Percentiles rank a stretch among this genome's conserved stretches.
Evolutionary conservation across 2,888 invertebrate species (phyloP).

Genomic region (Ptychoptera contaminata): DNA sequence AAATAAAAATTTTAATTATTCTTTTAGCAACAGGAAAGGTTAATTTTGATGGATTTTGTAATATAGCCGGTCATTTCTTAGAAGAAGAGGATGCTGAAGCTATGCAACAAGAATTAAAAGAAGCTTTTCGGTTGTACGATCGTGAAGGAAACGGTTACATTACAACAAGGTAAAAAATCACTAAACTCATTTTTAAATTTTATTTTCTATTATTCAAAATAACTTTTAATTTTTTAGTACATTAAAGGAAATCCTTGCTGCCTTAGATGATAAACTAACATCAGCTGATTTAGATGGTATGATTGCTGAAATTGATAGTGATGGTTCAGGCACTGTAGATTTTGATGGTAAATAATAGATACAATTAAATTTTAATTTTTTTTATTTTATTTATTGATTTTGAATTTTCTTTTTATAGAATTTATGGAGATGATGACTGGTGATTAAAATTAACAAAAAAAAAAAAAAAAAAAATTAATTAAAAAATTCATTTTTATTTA

Average conservation of each 20-base stretch:
- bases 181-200: not conserved
- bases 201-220: conserved; percentile 5
- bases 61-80: conserved; percentile 83
- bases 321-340: conserved; percentile 96
- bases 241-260: conserved; percentile 83
- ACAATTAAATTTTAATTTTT: no score
- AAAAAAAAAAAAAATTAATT: not conserved
- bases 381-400: not conserved
- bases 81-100: conserved; percentile 94
- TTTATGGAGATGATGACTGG: conserved; percentile 6
- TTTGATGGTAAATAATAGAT: conserved; percentile 65
- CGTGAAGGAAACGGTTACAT: conserved; percentile 92
- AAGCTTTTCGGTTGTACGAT: conserved; percentile 93
- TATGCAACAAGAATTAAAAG: conserved; percentile 90
- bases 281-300: conserved; percentile 89
- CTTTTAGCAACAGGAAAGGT: conserved; percentile 68
- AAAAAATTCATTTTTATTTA: not conserved
- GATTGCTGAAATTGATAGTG: conserved; percentile 95
- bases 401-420: not conserved
- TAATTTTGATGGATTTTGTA: conserved; percentile 87
- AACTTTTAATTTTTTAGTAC: conserved; percentile 32
- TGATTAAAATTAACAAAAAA: not conserved
- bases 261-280: conserved; percentile 84
- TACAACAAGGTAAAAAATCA: conserved; percentile 41
- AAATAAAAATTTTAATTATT: not conserved